phyloP scores from a whole-genome alignment of 2,797 vertebrate species.

The Carapus acus region DNA sequence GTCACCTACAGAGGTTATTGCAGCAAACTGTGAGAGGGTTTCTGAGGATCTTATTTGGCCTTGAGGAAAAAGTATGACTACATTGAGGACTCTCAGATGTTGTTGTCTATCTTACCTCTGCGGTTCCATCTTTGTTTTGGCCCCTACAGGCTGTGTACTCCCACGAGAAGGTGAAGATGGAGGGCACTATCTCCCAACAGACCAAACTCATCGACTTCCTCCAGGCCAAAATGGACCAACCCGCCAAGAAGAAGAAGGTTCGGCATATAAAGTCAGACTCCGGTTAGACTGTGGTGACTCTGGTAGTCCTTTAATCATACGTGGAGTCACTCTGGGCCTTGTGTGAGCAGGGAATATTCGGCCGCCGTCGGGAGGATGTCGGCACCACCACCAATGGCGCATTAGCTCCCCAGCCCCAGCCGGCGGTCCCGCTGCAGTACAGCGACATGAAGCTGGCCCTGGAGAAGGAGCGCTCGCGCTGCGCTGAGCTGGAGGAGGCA shows the following conservation, averaged over 20 bases:
- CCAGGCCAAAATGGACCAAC: conserved; percentile 99
- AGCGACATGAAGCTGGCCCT: conserved; percentile 94
- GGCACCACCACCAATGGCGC: conserved; percentile 81
- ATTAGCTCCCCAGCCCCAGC: conserved; percentile 53
- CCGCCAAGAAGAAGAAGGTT: conserved; percentile 99
- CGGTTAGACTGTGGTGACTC: no score
- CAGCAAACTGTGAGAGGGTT: conserved; percentile 9
- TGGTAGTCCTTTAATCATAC: not conserved
- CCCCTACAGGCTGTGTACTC: conserved; percentile 88
- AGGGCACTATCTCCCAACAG: conserved; percentile 98
- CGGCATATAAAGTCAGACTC: conserved; percentile 14
- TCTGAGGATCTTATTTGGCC: no score
- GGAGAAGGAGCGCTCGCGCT: conserved; percentile 93
- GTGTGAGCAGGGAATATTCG: conserved; percentile 90
- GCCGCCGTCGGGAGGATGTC: conserved; percentile 91
- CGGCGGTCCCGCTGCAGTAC: conserved; percentile 87
- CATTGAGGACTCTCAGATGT: conserved; percentile 25
- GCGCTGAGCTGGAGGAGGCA: conserved; percentile 92
- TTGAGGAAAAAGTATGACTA: no score
- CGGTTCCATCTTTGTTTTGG: conserved; percentile 32
- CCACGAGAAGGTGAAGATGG: conserved; percentile 99
- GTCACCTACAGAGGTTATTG: no score
- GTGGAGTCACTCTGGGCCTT: conserved; percentile 8
- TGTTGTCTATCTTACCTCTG: conserved; percentile 29
- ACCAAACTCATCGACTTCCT: conserved; percentile 98